Percentiles rank a stretch among this genome's conserved stretches.
Conservation (phyloP, 2,797 vertebrate species). For the Chloroceryle amazona region DNA sequence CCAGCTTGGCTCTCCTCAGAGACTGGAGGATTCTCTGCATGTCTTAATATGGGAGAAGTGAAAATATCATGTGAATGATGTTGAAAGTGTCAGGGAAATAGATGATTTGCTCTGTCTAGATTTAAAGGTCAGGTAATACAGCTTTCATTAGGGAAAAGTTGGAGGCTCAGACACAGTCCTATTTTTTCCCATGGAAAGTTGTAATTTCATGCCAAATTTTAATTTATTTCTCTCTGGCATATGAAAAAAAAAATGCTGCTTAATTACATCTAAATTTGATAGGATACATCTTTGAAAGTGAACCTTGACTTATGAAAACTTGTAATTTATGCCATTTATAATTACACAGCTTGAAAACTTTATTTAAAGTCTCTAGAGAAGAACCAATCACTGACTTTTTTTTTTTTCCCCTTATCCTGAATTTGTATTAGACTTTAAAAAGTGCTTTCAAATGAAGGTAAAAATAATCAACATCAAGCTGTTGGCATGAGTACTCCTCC, state of each 20-base stretch:
- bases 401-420: neutral
- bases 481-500: neutral
- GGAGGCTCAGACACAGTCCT: neutral
- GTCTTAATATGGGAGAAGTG: neutral
- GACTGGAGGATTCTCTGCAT: neutral
- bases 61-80: neutral
- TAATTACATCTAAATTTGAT: conserved; percentile 21
- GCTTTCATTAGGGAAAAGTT: neutral
- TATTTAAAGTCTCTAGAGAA: neutral
- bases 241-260: neutral
- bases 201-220: conserved; percentile 12
- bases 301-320: neutral
- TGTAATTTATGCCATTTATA: conserved; percentile 20
- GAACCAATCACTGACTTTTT: neutral
- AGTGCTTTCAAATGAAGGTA: neutral
- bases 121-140: neutral
- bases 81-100: conserved; percentile 9
- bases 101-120: neutral
- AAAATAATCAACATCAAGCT: neutral
- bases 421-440: neutral
- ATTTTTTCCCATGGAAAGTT: neutral
- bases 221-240: conserved; percentile 8
- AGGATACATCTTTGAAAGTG: neutral
- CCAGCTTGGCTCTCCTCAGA: neutral
- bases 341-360: conserved; percentile 7